Evolutionary conservation across 2,888 invertebrate genomes (phyloP), one percentile per base, ranked within the genome.

Genomic region (Lasioglossum pauxillum): DNA sequence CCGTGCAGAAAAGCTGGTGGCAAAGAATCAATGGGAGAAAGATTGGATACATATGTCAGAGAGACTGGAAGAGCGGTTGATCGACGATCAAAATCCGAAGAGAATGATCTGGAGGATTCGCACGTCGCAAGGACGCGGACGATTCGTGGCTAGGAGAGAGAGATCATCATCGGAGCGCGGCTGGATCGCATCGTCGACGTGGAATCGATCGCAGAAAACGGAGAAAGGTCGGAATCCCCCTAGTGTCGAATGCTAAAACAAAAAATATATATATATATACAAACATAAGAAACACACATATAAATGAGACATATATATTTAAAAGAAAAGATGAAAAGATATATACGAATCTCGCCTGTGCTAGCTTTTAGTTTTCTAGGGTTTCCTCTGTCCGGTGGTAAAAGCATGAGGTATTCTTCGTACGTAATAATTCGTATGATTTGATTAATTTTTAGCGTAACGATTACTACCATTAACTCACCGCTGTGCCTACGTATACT

Each of bases 361-460:
- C 94, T 94, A 94, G 94, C 94, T 91, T 91, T 90, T 94, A 82
- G 87, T 94, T 93, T 67, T 93, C 93, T 94, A 94, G 94, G 94
- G 94, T 94, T 90, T 88, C 94, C 92, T 94, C 93, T 94, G 94
- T 94, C 92, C 94, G 94, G 93, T 95, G 95, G 94, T 94, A 94
- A 92, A 93, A 93, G 95, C 95, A 95, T 95, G 95, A 94, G 94
- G 94, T 94, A 94, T 94, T 94, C 93, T 77, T 93, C 93, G 93
- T 94, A 93, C 92, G 94, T 94, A 94, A 94, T 94, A 93, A 94
- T 93, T 93, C 93, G 93, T 94, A 94, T 93, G 93, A 93, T 93
- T 94, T 93, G 93, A 90, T 93, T 94, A 93, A 92, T 94, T 86
- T 92, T 85, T 85, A 85, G 84, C 84, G 84, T 85, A 93, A 92